phyloP scores from a whole-genome alignment of 2,797 vertebrate genomes.

The Moxostoma hubbsi region DNA sequence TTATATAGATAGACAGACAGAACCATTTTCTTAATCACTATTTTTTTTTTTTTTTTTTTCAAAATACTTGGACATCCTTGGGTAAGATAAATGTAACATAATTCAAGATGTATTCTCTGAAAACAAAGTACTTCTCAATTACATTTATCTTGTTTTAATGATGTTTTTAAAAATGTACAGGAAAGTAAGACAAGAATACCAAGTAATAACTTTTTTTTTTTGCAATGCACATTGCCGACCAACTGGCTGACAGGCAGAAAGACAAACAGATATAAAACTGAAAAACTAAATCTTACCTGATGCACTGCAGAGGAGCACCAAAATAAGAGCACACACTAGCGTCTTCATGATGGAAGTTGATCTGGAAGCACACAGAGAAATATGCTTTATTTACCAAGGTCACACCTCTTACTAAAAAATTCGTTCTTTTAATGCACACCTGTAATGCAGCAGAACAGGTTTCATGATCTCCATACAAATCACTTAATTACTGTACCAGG shows the following conservation, averaged over 20 bases:
- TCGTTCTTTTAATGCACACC: background rate
- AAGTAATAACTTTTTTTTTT: too few species aligned
- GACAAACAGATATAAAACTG: too few species aligned
- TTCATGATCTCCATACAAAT: background rate
- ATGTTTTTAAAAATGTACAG: too few species aligned
- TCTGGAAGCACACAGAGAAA: background rate
- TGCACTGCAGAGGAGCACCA: constrained; percentile 67
- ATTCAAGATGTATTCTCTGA: too few species aligned
- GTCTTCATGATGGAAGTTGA: constrained; percentile 69
- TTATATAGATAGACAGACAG: background rate
- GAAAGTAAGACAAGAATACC: too few species aligned
- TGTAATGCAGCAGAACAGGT: constrained; percentile 40
- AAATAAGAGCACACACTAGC: constrained; percentile 58
- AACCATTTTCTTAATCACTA: background rate
- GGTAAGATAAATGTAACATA: too few species aligned
- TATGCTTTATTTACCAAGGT: constrained; percentile 19
- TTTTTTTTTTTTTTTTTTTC: too few species aligned
- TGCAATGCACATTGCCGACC: too few species aligned
- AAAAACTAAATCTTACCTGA: constrained; percentile 58
- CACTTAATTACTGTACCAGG: background rate
- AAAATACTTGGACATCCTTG: too few species aligned
- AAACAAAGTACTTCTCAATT: too few species aligned
- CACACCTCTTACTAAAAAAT: constrained; percentile 18
- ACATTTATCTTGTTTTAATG: too few species aligned
- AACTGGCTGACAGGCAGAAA: too few species aligned